Percentiles rank a stretch among this genome's conserved stretches.
Conservation (phyloP, 2,888 invertebrate genomes). For the Nomada lathburiana region DNA sequence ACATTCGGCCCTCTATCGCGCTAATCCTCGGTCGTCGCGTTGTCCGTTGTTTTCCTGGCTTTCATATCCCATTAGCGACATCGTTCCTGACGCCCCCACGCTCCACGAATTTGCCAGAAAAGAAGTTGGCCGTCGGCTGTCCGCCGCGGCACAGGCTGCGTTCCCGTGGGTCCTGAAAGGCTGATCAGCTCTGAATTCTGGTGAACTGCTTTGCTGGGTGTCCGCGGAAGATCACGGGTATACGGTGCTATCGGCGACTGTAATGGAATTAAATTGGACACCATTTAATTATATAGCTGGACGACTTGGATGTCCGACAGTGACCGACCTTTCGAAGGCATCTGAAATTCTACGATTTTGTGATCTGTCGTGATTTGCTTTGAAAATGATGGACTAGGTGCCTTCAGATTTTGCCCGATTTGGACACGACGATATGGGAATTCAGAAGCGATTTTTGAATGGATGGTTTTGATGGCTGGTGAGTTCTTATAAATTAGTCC, state of each 20-base stretch:
- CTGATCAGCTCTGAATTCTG: background rate
- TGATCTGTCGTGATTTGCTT: too few relatives aligned
- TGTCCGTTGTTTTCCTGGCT: constrained; percentile 69
- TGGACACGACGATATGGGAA: too few relatives aligned
- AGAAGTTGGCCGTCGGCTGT: constrained; percentile 4
- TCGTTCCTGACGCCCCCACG: constrained; percentile 15
- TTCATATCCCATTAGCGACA: constrained; percentile 68
- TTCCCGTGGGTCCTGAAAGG: background rate
- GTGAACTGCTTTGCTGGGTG: background rate
- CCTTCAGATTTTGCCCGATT: too few relatives aligned
- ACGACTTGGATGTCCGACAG: background rate
- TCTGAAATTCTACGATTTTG: too few relatives aligned
- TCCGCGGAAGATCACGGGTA: background rate
- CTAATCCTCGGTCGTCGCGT: constrained; percentile 67
- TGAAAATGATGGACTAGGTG: too few relatives aligned
- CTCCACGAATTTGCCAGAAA: constrained; percentile 12
- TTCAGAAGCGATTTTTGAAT: too few relatives aligned
- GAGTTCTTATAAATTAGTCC: too few relatives aligned
- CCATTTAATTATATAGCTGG: background rate
- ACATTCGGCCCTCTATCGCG: constrained; percentile 61
- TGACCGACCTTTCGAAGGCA: background rate
- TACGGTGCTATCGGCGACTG: background rate
- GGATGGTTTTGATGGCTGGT: too few relatives aligned
- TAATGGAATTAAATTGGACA: background rate
- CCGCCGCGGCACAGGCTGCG: background rate